Evolutionary conservation across 2,888 invertebrate genomes (phyloP), one percentile per base, ranked within the genome.

Genomic region (Balanococcus diminutus): DNA sequence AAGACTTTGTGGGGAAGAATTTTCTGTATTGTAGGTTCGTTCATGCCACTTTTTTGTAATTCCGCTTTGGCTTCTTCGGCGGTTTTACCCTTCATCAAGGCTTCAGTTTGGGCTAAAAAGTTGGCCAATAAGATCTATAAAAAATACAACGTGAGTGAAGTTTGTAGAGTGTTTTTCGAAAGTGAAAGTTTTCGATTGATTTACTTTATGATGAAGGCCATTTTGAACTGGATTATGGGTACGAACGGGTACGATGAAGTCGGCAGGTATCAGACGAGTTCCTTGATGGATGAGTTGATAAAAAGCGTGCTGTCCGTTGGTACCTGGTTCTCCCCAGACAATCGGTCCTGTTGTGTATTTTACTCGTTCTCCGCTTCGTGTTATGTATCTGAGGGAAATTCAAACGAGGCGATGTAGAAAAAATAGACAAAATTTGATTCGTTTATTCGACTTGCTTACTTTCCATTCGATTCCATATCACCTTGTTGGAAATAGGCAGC

Each of bases 401-500:
- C 1, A 2, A 36, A 36, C n/a, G 2, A 81, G 14, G n/a, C n/a
- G n/a, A n/a, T n/a, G n/a, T 16, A 2, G 8, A 42, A 42, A 42
- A 11, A 72, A 72, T 28, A 2, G 22, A 28, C 25, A 2, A 22
- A 14, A 6, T 28, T 28, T 72, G 22, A 72, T 6, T 9, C 22
- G 31, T 36, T 81, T 25, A 4, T 28, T 36, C 39, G 42, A 81
- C 51, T 42, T 0, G 92, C 92, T 89, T 91, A 93, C 91, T 99
- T 99, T 87, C 99, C 99, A 91, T 99, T 99, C 88, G 98, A 98
- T 91, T 99, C 99, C 99, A 99, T 99, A 89, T 99, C 99, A 3
- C 98, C 98, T 91, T 99, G 99, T 91, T 99, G 99, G 92, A 99
- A 99, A 91, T 99, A 99, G 19, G 99, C 99, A 11, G 99, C 97